Conservation (phyloP, 2,797 vertebrate genomes). For the Enteromius unitaeniatus region DNA sequence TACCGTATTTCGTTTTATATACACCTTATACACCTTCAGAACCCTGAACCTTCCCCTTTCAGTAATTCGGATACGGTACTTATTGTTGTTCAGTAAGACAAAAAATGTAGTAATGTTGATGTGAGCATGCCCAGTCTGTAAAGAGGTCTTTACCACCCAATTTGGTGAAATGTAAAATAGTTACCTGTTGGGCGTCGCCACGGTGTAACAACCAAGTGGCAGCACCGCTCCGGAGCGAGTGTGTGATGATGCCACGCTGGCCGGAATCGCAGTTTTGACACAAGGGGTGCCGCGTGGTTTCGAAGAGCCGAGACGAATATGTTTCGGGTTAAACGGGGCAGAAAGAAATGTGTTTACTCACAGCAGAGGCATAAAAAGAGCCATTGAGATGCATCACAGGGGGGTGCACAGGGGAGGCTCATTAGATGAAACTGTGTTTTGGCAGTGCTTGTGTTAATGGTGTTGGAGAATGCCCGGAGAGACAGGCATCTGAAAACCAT, state of each 20-base stretch:
- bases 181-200: constrained; percentile 3
- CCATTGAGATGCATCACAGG: constrained; percentile 47
- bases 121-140: background rate
- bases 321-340: constrained; percentile 61
- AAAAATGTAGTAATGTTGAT: background rate
- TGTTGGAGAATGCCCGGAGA: constrained; percentile 54
- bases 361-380: constrained; percentile 52
- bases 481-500: constrained; percentile 61
- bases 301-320: constrained; percentile 54
- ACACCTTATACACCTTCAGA: background rate
- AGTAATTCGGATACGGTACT: background rate
- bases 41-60: background rate
- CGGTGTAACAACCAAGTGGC: constrained; percentile 55
- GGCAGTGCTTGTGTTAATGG: constrained; percentile 48
- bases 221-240: constrained; percentile 31
- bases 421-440: constrained; percentile 53
- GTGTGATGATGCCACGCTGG: constrained; percentile 56
- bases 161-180: background rate
- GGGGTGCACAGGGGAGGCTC: constrained; percentile 38
- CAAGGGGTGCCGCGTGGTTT: constrained; percentile 41
- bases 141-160: background rate
- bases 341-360: constrained; percentile 62
- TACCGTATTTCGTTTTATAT: background rate
- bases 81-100: background rate
- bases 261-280: constrained; percentile 33